Percentiles rank a stretch among this genome's conserved stretches.
Evolutionary conservation across 2,113 vertebrate species (phyloP).

Genomic region (Rhinoderma darwinii): DNA sequence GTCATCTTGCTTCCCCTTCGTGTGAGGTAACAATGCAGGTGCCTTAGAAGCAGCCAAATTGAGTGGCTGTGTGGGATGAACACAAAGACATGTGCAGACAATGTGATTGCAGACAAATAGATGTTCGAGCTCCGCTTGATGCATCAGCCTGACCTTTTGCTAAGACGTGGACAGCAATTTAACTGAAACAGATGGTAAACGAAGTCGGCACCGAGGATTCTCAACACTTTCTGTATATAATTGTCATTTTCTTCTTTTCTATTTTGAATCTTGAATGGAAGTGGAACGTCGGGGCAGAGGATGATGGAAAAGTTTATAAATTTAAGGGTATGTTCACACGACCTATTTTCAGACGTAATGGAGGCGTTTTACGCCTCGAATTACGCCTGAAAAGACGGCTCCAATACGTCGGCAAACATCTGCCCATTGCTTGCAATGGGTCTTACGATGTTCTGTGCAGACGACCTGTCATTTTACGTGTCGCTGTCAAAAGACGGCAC

Average conservation of each 20-base stretch:
- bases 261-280: no score
- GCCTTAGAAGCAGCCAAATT: neutral
- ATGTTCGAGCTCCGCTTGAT: constrained; percentile 3
- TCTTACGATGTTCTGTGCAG: no score
- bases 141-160: constrained; percentile 26
- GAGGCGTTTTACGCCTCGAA: no score
- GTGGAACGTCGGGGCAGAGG: no score
- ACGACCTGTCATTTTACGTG: no score
- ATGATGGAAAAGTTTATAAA: no score
- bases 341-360: no score
- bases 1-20: neutral
- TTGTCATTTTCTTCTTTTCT: neutral
- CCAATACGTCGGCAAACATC: no score
- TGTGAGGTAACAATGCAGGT: constrained; percentile 31
- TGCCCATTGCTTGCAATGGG: no score
- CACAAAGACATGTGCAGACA: neutral
- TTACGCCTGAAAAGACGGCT: no score
- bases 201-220: neutral
- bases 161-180: neutral
- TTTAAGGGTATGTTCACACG: no score
- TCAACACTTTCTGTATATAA: neutral
- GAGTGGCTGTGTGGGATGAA: constrained; percentile 3
- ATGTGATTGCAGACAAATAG: neutral
- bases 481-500: no score
- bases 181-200: constrained; percentile 4